Evolutionary conservation across 2,888 invertebrate species (phyloP), one percentile per base, ranked within the genome.

Genomic region (Amphipyra berbera): DNA sequence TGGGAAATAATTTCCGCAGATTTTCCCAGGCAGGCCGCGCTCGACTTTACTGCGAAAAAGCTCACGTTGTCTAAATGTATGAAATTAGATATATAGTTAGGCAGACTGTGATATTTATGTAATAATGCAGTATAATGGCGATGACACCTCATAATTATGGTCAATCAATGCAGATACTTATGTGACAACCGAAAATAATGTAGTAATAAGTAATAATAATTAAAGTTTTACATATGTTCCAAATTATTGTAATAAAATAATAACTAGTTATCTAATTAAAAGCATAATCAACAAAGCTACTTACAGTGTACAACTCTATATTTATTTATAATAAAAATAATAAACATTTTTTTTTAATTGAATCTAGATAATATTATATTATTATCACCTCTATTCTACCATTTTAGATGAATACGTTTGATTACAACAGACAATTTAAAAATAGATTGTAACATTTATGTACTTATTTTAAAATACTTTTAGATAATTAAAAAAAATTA

Each of bases 351-450:
- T 59, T 21, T 35, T 37, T 59, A 6, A 52, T 53, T 12, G 4
- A 38, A 38, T 38, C 12, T 12, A 4, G 4, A 38, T 38, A 9
- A 38, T 38, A 9, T 12, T 9, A 8, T 8, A 9, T 33, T 33
- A 38, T 38, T 38, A 38, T n/a, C 40, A 40, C 6, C 56, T 53
- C 49, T 61, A 60, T 49, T 45, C 56, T 54, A 61, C 21, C 21
- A 61, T 54, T 63, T 72, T 48, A 61, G 41, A 59, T 44, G 41
- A 42, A 60, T 63, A 50, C 21, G 10, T 65, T 58, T 57, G 33
- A 61, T 59, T 78, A 78, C 74, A 74, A 78, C 78, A 78, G 76
- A 70, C 48, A 38, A 53, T 35, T 70, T 48, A 68, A 65, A 66
- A 61, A 45, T 56, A 70, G 47, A 62, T 68, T 59, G 53, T 57